These are phyloP conservation scores for Mesodorylaimus sp. DNA, from an alignment of 2,888 invertebrate species.

Conservation along the genomic window DNA sequence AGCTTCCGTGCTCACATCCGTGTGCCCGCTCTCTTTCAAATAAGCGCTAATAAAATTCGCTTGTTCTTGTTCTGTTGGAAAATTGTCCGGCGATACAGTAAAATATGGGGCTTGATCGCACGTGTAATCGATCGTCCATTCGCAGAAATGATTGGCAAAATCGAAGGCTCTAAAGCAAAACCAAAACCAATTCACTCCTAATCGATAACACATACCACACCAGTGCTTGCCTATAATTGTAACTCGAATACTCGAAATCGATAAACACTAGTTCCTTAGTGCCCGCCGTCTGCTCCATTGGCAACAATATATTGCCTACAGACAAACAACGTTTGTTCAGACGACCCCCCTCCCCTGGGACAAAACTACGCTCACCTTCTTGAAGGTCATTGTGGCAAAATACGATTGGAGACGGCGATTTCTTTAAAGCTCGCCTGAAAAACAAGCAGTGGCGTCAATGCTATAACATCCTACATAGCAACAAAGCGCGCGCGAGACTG, in stretches of 20 bases:
- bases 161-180: slow-evolving; percentile 53
- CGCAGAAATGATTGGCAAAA: slow-evolving; percentile 79
- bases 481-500: too few species aligned
- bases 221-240: slow-evolving; percentile 55
- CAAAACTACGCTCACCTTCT: slow-evolving; percentile 36
- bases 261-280: slow-evolving; percentile 47
- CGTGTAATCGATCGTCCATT: slow-evolving; percentile 72
- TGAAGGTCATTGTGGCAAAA: slow-evolving; percentile 36
- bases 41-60: slow-evolving; percentile 31
- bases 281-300: slow-evolving; percentile 16
- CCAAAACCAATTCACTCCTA: not conserved
- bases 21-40: not conserved
- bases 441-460: too few species aligned
- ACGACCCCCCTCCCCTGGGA: too few species aligned
- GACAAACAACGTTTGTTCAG: slow-evolving; percentile 16
- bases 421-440: slow-evolving; percentile 36
- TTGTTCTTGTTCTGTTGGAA: slow-evolving; percentile 61
- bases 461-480: too few species aligned
- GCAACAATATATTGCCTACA: slow-evolving; percentile 31
- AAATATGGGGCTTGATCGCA: slow-evolving; percentile 57
- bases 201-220: too few species aligned
- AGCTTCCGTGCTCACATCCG: not conserved
- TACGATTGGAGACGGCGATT: slow-evolving; percentile 52
- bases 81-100: slow-evolving; percentile 46
- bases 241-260: slow-evolving; percentile 86